These are phyloP conservation scores for Bhutanitis thaidina DNA, from an alignment of 2,888 invertebrate genomes.

Conservation along the genomic window DNA sequence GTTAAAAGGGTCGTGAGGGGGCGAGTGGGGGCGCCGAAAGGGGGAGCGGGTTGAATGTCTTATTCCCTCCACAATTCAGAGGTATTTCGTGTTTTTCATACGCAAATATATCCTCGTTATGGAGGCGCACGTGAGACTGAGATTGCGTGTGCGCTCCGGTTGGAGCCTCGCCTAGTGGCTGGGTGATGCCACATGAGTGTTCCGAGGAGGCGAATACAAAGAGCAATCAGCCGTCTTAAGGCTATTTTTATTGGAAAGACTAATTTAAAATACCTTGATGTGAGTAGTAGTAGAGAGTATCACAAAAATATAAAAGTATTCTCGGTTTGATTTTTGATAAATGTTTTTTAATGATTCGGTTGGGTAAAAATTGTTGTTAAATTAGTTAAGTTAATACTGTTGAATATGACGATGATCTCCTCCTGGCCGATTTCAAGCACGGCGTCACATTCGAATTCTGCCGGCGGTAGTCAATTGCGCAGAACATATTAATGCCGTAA, in stretches of 20 bases:
- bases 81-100: constrained; percentile 81
- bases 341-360: no score
- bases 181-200: constrained; percentile 40
- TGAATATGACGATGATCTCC: no score
- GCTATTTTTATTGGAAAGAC: constrained; percentile 8
- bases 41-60: constrained; percentile 76
- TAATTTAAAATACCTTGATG: not conserved
- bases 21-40: constrained; percentile 34
- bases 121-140: constrained; percentile 73
- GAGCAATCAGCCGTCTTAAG: constrained; percentile 58
- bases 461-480: no score
- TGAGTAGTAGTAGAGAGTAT: no score
- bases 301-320: no score
- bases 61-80: constrained; percentile 80
- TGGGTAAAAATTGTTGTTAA: no score
- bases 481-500: no score
- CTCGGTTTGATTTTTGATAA: no score
- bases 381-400: no score
- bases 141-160: constrained; percentile 70
- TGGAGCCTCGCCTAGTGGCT: constrained; percentile 50
- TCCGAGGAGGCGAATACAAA: constrained; percentile 57
- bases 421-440: no score
- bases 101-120: constrained; percentile 81
- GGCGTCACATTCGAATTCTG: no score
- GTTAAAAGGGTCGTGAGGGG: constrained; percentile 73